These are phyloP conservation scores for Cebidichthys violaceus DNA, from an alignment of 2,113 vertebrate species.

Conservation along the genomic window DNA sequence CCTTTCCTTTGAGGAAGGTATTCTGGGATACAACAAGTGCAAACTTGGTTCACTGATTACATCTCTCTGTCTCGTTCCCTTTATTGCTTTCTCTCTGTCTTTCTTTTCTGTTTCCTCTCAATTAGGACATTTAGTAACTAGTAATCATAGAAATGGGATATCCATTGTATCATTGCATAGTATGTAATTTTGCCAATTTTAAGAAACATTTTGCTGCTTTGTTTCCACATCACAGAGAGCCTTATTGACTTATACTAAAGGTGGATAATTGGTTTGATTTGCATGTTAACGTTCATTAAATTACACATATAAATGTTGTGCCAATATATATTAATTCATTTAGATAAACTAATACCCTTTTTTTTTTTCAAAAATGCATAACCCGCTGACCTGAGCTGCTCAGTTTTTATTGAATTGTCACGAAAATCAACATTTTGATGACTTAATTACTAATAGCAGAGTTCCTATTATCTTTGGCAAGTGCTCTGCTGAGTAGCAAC, in stretches of 20 bases:
- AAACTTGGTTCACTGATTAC: conserved; percentile 80
- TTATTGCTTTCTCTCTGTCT: conserved; percentile 64
- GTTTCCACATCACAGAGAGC: conserved; percentile 14
- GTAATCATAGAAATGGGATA: conserved; percentile 48
- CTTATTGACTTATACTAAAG: conserved; percentile 1
- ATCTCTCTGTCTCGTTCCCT: conserved; percentile 69
- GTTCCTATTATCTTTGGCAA: conserved; percentile 66
- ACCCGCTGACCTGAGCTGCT: conserved; percentile 40
- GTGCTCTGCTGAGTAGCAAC: conserved; percentile 40
- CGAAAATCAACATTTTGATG: conserved; percentile 54
- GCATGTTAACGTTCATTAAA: not conserved
- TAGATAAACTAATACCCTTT: not conserved
- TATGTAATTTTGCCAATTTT: conserved; percentile 32
- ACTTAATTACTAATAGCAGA: conserved; percentile 48
- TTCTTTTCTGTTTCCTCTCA: conserved; percentile 57
- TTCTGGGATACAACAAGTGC: conserved; percentile 79
- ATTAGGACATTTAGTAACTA: conserved; percentile 58
- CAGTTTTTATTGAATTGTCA: conserved; percentile 17
- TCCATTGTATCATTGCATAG: conserved; percentile 25
- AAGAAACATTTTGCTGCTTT: not conserved
- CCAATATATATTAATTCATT: not conserved
- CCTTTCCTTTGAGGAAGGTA: conserved; percentile 76
- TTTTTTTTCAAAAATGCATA: conserved; percentile 5
- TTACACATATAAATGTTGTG: not conserved
- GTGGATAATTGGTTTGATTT: conserved; percentile 7